These are phyloP conservation scores for Melopsittacus undulatus DNA, from an alignment of 2,797 vertebrate genomes.

Conservation along the genomic window DNA sequence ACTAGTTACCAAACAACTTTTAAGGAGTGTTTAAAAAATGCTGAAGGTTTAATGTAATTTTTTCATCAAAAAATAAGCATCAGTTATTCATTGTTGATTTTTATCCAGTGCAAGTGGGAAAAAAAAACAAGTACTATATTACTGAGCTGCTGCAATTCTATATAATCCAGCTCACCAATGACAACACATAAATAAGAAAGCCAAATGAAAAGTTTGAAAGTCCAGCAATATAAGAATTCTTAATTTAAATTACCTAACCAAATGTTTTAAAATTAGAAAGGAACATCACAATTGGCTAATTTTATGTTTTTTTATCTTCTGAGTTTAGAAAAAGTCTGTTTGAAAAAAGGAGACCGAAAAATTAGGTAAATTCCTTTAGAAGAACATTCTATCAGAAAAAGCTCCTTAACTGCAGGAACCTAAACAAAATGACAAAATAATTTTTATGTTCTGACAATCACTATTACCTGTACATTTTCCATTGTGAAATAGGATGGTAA, in stretches of 20 bases:
- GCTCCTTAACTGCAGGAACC: not conserved
- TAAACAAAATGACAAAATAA: not conserved
- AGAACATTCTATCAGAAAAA: not conserved
- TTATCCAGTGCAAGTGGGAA: not conserved
- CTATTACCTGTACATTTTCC: not conserved
- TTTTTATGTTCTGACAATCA: not conserved
- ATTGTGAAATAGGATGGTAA: not conserved
- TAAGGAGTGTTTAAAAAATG: not conserved
- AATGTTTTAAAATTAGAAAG: not conserved
- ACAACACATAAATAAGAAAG: not conserved
- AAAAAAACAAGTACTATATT: not conserved
- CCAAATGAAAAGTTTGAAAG: not conserved
- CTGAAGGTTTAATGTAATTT: not conserved
- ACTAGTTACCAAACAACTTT: not conserved
- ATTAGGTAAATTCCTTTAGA: not conserved
- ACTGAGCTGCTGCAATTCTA: not conserved
- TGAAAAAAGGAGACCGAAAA: not conserved
- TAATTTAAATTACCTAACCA: not conserved
- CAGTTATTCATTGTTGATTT: not conserved
- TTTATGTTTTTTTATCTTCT: not conserved
- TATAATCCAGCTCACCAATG: not conserved
- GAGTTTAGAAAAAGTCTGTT: not conserved
- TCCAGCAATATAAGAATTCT: not conserved
- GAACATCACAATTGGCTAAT: not conserved
- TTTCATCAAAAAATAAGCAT: not conserved